Evolutionary conservation across 1,140 invertebrate species (phyloP), one percentile per base, ranked within the genome.

Genomic region (Drosophila seguyi): DNA sequence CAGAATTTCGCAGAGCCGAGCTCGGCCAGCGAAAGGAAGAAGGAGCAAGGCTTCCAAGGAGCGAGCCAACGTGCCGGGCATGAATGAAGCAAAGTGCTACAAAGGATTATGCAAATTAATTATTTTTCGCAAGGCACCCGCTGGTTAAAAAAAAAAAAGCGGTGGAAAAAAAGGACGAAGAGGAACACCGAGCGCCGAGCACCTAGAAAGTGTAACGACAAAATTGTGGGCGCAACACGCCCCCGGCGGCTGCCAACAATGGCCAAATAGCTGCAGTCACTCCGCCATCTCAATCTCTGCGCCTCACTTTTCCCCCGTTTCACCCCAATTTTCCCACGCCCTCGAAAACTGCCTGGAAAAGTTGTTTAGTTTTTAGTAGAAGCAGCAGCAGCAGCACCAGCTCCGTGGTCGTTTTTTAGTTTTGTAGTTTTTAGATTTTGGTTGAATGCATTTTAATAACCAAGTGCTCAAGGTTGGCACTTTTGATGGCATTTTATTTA

Each of bases 31-130:
- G 41, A 71, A 71, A 29, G 27, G 20, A 27, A 34, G 44, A 6
- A 25, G 58, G 20, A 52, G 52, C 14, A 38, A 57, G 18, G 34
- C 53, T 31, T 39, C 65, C 27, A 45, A 31, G 63, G 22, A 68
- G 62, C 48, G 38, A 31, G 41, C 34, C 81, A 87, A 87, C 85
- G 84, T 87, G 85, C 84, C 68, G 62, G 80, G 84, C 84, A 90
- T 87, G 85, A 88, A 90, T 90, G 85, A 90, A 90, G 85, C 75
- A 90, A 90, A 90, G 86, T 90, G 85, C 85, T 90, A 90, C 85
- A 90, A 90, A 90, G 85, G 85, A 90, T 90, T 90, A 90, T 90
- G 85, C 85, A 90, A 90, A 90, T 90, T 90, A 90, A 90, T 90
- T 90, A 90, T 90, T 90, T 90, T 90, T 85, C 85, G 81, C 85